A percentile compares a stretch with the other conserved stretches of the same genome.
These are phyloP conservation scores for Miniopterus natalensis DNA, from an alignment of 2,113 vertebrate species.

Conservation along the genomic window DNA sequence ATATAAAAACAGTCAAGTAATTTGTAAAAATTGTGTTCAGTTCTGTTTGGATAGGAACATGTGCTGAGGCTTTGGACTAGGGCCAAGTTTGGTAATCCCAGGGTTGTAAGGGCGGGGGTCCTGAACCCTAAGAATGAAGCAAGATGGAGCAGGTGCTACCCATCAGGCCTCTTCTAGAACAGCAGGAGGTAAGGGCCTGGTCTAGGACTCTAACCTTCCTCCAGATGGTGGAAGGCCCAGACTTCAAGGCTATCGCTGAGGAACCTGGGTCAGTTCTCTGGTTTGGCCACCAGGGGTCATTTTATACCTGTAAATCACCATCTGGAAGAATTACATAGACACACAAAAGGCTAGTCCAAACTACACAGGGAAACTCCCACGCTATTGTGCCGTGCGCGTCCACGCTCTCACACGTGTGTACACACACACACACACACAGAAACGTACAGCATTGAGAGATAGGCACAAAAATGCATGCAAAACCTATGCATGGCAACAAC, in stretches of 20 bases:
- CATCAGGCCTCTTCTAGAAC: neutral
- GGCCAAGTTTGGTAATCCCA: neutral
- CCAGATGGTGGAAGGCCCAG: neutral
- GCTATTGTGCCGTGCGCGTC: too few species aligned
- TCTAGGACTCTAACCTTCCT: neutral
- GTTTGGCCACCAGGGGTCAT: slow-evolving; percentile 82
- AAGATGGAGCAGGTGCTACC: neutral
- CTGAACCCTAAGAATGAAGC: neutral
- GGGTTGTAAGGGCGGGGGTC: neutral
- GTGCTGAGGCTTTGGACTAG: neutral
- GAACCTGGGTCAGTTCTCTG: slow-evolving; percentile 36
- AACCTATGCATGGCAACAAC: neutral
- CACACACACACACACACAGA: neutral
- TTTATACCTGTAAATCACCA: slow-evolving; percentile 73
- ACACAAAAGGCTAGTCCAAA: slow-evolving; percentile 17
- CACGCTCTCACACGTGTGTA: neutral
- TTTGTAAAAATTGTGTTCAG: neutral
- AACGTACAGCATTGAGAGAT: neutral
- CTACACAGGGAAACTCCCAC: neutral
- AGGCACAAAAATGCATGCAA: neutral
- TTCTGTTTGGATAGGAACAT: neutral
- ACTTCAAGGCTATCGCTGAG: neutral
- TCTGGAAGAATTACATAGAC: neutral
- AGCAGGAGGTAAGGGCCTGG: too few species aligned
- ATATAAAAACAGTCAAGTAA: slow-evolving; percentile 39